These are phyloP conservation scores for Mycalesis mineus DNA, from an alignment of 2,888 invertebrate genomes.

Conservation along the genomic window DNA sequence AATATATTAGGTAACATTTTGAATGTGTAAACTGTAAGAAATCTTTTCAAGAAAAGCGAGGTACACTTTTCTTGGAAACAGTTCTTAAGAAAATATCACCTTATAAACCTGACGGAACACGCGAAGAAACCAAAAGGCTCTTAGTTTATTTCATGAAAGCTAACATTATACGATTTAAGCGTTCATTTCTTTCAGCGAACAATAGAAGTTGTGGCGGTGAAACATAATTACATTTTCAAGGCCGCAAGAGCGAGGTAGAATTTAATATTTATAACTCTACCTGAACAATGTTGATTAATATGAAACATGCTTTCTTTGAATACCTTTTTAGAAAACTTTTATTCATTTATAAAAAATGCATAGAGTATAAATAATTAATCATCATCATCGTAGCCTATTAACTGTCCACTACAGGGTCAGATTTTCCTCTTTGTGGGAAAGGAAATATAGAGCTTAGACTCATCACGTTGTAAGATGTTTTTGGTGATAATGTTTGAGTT, in stretches of 20 bases:
- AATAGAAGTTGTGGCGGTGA: constrained; percentile 9
- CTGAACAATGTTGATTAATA: constrained; percentile 3
- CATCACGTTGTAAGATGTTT: too few relatives aligned
- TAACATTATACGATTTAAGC: constrained; percentile 11
- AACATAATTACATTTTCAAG: constrained; percentile 19
- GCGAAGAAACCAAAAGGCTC: neutral
- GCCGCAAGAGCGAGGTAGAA: neutral
- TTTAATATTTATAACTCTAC: constrained; percentile 2
- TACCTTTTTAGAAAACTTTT: neutral
- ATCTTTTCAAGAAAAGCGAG: too few relatives aligned
- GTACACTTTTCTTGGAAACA: too few relatives aligned
- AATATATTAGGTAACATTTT: too few relatives aligned
- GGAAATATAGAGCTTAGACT: too few relatives aligned
- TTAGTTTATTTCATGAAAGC: constrained; percentile 9
- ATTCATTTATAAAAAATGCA: neutral
- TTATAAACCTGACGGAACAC: neutral
- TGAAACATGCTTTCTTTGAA: neutral
- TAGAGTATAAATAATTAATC: neutral
- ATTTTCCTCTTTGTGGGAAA: too few relatives aligned
- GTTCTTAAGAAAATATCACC: too few relatives aligned
- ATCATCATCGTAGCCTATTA: too few relatives aligned
- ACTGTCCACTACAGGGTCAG: too few relatives aligned
- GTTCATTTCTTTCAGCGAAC: constrained; percentile 15
- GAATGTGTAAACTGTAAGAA: too few relatives aligned
- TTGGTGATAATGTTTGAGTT: too few relatives aligned